A percentile compares a stretch with the other conserved stretches of the same genome.
These are phyloP conservation scores for Ecdyonurus torrentis DNA, from an alignment of 2,888 invertebrate species.

Conservation along the genomic window DNA sequence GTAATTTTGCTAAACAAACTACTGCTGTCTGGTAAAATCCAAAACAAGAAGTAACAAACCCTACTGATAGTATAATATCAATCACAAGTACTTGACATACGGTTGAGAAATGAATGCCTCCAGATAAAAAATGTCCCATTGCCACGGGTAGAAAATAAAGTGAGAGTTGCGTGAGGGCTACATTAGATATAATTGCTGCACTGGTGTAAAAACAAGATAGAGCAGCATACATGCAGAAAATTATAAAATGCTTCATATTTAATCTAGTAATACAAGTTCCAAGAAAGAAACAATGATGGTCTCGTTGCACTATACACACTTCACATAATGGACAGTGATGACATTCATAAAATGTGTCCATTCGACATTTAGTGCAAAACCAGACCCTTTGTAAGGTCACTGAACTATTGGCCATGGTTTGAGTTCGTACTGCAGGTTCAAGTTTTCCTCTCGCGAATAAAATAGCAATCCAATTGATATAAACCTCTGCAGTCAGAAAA, in stretches of 20 bases:
- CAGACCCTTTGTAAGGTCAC: not conserved
- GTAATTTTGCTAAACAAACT: not conserved
- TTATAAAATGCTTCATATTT: conserved; percentile 2
- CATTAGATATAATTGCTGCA: not conserved
- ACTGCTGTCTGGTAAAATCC: not conserved
- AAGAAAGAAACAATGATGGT: conserved; percentile 4
- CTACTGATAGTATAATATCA: not conserved
- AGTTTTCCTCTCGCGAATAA: not conserved
- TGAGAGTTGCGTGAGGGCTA: not conserved
- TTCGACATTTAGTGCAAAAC: not conserved
- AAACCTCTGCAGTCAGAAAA: not conserved
- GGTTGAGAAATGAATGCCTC: not conserved
- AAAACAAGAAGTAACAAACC: not conserved
- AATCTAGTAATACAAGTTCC: not conserved
- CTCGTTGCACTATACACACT: not conserved
- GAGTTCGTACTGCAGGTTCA: not conserved
- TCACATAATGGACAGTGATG: conserved; percentile 4
- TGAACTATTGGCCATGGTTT: not conserved
- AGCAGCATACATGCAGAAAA: not conserved
- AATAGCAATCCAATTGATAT: conserved; percentile 1
- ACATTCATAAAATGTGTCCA: conserved; percentile 1
- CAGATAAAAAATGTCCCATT: not conserved
- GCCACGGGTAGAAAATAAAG: not conserved
- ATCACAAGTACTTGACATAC: not conserved
- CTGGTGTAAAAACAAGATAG: not conserved